A percentile compares a stretch with the other conserved stretches of the same genome.
phyloP scores from a whole-genome alignment of 2,888 invertebrate species.

The Bimastos eiseni region DNA sequence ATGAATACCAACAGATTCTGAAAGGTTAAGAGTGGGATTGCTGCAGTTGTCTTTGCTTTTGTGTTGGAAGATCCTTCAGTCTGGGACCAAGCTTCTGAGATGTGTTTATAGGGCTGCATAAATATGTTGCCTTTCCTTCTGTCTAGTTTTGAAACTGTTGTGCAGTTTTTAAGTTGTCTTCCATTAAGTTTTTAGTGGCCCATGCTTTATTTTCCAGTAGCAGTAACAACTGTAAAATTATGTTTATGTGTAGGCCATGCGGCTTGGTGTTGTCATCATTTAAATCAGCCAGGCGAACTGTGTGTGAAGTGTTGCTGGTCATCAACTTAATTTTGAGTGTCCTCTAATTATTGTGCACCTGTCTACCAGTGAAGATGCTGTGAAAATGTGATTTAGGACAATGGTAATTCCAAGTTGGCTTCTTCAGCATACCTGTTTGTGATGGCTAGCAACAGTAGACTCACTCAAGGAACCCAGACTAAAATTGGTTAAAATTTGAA shows the following conservation, averaged over 20 bases:
- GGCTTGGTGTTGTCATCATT: neutral
- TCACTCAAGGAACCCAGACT: neutral
- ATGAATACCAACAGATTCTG: neutral
- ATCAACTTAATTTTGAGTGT: neutral
- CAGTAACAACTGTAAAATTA: neutral
- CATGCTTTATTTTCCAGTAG: neutral
- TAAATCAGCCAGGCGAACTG: neutral
- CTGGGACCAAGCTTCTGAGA: neutral
- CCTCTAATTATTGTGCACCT: neutral
- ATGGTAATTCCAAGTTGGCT: neutral
- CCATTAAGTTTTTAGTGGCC: neutral
- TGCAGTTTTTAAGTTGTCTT: neutral
- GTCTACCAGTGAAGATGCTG: neutral
- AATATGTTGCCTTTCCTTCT: neutral
- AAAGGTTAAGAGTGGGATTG: neutral
- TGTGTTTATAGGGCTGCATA: neutral
- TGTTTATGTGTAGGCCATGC: neutral
- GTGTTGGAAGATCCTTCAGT: neutral
- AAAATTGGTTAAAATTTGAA: neutral
- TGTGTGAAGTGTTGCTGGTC: neutral
- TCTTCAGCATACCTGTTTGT: neutral
- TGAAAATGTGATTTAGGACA: neutral
- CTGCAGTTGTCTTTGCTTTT: neutral
- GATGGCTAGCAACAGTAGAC: neutral
- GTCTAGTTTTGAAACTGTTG: neutral